These are phyloP conservation scores for Tetramorium parvispinum DNA, from an alignment of 1,140 invertebrate species.

Conservation along the genomic window DNA sequence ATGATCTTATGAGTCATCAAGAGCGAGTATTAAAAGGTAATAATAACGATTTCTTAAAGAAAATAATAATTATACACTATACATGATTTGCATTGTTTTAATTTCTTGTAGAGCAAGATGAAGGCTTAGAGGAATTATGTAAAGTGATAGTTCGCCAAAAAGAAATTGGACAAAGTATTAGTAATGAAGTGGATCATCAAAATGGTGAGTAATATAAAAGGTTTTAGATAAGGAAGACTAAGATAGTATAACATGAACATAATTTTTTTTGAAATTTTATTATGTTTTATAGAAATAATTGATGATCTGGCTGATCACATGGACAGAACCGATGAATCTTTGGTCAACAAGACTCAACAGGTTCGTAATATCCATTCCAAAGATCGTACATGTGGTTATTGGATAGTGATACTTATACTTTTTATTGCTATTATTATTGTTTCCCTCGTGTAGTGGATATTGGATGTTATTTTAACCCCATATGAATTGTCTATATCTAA, in stretches of 20 bases:
- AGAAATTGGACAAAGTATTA: constrained; percentile 90
- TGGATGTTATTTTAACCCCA: not conserved
- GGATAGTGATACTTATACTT: constrained; percentile 89
- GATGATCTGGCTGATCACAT: constrained; percentile 92
- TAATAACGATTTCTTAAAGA: constrained; percentile 11
- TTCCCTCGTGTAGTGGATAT: constrained; percentile 62
- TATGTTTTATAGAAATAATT: constrained; percentile 88
- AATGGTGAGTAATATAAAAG: constrained; percentile 87
- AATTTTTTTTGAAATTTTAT: constrained; percentile 19
- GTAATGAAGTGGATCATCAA: constrained; percentile 92
- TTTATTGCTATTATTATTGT: constrained; percentile 85
- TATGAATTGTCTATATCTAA: not conserved
- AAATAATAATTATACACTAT: not conserved
- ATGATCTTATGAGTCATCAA: constrained; percentile 79
- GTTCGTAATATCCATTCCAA: constrained; percentile 89
- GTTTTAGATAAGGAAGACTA: constrained; percentile 22
- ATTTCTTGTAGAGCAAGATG: constrained; percentile 89
- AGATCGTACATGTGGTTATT: constrained; percentile 91
- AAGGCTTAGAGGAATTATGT: constrained; percentile 91
- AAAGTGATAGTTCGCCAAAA: constrained; percentile 92
- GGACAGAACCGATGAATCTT: constrained; percentile 89
- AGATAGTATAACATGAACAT: constrained; percentile 2
- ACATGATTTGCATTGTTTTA: not conserved
- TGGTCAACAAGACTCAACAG: constrained; percentile 89
- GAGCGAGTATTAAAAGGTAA: constrained; percentile 78